These are phyloP conservation scores for Dascyllus trimaculatus DNA, from an alignment of 2,113 vertebrate genomes.

Conservation along the genomic window DNA sequence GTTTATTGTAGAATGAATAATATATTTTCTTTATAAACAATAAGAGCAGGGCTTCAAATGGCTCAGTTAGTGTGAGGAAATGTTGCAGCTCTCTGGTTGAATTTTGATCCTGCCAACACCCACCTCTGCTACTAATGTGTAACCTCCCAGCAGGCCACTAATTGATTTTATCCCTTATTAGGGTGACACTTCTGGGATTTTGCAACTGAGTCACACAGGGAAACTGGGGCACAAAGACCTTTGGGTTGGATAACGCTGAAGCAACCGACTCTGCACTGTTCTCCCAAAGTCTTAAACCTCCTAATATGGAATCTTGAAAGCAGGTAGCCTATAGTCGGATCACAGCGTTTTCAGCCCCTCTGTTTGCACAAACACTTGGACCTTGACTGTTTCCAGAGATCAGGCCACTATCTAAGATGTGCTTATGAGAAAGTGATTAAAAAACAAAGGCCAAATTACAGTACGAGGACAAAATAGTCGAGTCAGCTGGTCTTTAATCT, in stretches of 20 bases:
- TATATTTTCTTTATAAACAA: too few species aligned
- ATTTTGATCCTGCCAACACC: constrained; percentile 9
- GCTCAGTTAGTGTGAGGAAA: neutral
- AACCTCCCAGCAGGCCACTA: constrained; percentile 42
- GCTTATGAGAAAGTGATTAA: constrained; percentile 58
- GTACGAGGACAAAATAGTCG: constrained; percentile 16
- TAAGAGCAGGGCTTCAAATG: neutral
- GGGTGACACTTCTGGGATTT: constrained; percentile 50
- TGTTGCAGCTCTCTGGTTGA: neutral
- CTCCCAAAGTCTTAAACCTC: constrained; percentile 68
- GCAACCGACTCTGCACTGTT: constrained; percentile 12
- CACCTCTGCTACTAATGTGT: constrained; percentile 32
- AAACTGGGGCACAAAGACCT: constrained; percentile 38
- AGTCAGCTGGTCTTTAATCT: constrained; percentile 67
- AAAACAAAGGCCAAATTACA: constrained; percentile 58
- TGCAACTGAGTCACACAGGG: constrained; percentile 43
- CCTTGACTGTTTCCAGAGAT: constrained; percentile 77
- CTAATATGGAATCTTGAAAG: constrained; percentile 81
- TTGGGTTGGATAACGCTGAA: constrained; percentile 36
- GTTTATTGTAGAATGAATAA: too few species aligned
- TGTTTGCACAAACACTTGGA: constrained; percentile 81
- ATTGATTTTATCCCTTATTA: constrained; percentile 76
- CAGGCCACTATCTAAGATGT: constrained; percentile 71
- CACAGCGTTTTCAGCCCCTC: constrained; percentile 34
- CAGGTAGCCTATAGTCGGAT: constrained; percentile 31